phyloP scores from a whole-genome alignment of 1,140 invertebrate genomes.

The Drosophila lacteicornis region DNA sequence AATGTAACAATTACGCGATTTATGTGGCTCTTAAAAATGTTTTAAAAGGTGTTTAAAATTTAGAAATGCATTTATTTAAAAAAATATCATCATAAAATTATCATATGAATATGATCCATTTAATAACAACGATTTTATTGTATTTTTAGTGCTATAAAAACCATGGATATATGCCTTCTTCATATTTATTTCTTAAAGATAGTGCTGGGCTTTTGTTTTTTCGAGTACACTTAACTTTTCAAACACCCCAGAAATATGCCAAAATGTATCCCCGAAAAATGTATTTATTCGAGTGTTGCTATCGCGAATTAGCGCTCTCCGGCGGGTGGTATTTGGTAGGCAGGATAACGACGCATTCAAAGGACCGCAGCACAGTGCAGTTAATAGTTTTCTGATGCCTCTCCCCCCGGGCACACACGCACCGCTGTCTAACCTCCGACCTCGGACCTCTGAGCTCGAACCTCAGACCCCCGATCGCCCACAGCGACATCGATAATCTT shows the following conservation, averaged over 20 bases:
- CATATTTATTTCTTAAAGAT: not conserved
- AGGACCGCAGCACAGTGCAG: slow-evolving; percentile 60
- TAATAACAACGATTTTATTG: too few relatives aligned
- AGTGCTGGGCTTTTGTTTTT: not conserved
- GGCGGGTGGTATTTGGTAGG: slow-evolving; percentile 23
- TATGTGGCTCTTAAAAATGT: too few relatives aligned
- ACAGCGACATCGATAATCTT: slow-evolving; percentile 52
- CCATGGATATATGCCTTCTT: too few relatives aligned
- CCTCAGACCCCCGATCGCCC: slow-evolving; percentile 35
- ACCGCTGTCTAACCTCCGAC: slow-evolving; percentile 30
- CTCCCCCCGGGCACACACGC: slow-evolving; percentile 34
- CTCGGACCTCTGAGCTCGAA: slow-evolving; percentile 40
- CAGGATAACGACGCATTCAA: slow-evolving; percentile 40
- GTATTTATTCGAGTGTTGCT: slow-evolving; percentile 16
- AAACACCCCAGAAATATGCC: not conserved
- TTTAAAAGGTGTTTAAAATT: too few relatives aligned
- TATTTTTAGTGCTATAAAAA: too few relatives aligned
- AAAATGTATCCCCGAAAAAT: slow-evolving; percentile 1
- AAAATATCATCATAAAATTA: too few relatives aligned
- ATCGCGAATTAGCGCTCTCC: slow-evolving; percentile 45
- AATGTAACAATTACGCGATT: too few relatives aligned
- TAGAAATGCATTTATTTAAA: too few relatives aligned
- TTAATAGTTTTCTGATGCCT: slow-evolving; percentile 65
- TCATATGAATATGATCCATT: too few relatives aligned
- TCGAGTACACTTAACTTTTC: not conserved